Conservation (phyloP, 2,888 invertebrate genomes). For the Tiliacea aurago region DNA sequence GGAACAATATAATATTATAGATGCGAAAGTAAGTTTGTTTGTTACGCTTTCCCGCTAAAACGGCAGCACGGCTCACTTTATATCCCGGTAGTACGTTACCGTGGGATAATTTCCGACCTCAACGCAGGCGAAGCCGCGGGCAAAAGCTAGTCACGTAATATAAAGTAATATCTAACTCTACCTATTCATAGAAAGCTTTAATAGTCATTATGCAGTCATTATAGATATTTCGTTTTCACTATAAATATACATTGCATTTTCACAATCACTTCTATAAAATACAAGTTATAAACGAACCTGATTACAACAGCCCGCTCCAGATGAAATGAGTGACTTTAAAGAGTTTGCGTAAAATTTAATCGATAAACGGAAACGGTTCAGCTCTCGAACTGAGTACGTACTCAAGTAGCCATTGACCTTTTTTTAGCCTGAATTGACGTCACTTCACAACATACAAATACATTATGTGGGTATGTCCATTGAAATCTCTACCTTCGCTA, state of each 20-base stretch:
- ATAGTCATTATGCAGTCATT: background rate
- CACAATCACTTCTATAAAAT: background rate
- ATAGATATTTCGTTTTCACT: background rate
- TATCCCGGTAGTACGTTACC: too few relatives aligned
- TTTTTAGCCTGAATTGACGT: constrained; percentile 67
- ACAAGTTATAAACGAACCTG: constrained; percentile 14
- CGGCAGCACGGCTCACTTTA: too few relatives aligned
- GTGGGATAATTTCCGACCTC: too few relatives aligned
- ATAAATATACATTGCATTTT: background rate
- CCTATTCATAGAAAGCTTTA: background rate
- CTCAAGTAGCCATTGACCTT: constrained; percentile 78
- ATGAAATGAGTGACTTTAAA: constrained; percentile 59
- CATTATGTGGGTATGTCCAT: constrained; percentile 63
- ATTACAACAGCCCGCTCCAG: constrained; percentile 21
- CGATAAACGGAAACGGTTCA: constrained; percentile 72
- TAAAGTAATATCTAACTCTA: background rate
- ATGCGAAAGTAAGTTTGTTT: too few relatives aligned
- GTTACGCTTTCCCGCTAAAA: too few relatives aligned
- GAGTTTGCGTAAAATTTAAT: constrained; percentile 73
- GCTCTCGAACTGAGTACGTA: constrained; percentile 67
- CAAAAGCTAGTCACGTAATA: background rate
- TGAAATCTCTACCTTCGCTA: constrained; percentile 53
- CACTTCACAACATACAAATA: constrained; percentile 63
- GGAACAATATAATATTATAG: too few relatives aligned
- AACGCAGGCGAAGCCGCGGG: too few relatives aligned